Conservation (phyloP, 2,888 invertebrate species). For the Tiphia femorata region DNA sequence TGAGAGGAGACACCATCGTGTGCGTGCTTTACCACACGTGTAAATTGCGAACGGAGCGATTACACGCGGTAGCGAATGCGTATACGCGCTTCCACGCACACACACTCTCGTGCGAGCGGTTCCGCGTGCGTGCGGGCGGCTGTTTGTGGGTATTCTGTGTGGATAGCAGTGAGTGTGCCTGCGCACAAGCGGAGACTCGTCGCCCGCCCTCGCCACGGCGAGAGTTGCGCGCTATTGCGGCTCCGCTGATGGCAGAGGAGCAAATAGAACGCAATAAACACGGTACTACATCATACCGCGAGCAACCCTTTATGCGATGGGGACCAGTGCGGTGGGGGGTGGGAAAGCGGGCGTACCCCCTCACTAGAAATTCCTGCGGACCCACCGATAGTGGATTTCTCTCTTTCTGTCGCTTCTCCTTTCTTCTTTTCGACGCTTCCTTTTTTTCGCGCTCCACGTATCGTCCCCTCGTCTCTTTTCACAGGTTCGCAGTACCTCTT, state of each 20-base stretch:
- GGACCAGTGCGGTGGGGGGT: conserved; percentile 45
- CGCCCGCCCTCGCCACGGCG: too few species aligned
- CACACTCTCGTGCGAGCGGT: not conserved
- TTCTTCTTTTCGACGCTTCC: not conserved
- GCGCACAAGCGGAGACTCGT: not conserved
- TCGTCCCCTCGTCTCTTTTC: not conserved
- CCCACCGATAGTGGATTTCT: conserved; percentile 14
- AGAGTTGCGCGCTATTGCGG: conserved; percentile 18
- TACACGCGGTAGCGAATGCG: not conserved
- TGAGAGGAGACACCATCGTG: not conserved
- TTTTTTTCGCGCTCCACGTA: not conserved
- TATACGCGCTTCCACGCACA: not conserved
- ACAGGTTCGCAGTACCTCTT: too few species aligned
- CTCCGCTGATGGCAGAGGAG: conserved; percentile 40
- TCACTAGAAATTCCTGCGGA: conserved; percentile 39
- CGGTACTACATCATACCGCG: conserved; percentile 57
- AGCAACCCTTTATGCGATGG: conserved; percentile 56
- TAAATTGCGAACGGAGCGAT: not conserved
- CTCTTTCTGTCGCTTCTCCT: not conserved
- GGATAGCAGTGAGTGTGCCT: not conserved
- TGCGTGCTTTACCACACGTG: not conserved
- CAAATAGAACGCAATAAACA: conserved; percentile 61
- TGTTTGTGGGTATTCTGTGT: not conserved
- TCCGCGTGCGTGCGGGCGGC: not conserved
- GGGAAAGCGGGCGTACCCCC: conserved; percentile 22